Evolutionary conservation across 2,113 vertebrate genomes (phyloP), one percentile per base, ranked within the genome.

Genomic region (Pluvialis apricaria): DNA sequence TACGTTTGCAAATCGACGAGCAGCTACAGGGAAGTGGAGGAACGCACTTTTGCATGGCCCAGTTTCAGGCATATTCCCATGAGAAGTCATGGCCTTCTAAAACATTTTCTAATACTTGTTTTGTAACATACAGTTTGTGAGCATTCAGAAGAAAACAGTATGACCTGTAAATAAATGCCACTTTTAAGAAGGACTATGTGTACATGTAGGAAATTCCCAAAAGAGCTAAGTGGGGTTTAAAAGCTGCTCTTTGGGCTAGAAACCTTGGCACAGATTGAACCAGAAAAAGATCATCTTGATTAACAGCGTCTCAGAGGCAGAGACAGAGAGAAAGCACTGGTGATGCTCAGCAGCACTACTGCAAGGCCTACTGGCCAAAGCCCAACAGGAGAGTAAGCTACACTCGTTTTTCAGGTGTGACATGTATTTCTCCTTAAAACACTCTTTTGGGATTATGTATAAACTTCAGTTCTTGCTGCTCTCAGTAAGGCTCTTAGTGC

Each of bases 1-100:
- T 38, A 38, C 0, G 0, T 32, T 31, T 69, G 22, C 44, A 90
- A 58, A 72, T 19, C 0, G 0, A 76, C 45, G 21, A 21, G 38
- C 15, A 61, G 51, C 32, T 22, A 34, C 75, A 8, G 10, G 24
- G 38, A 81, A 65, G n/a, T 19, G 69, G 6, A 51, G 55, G 88
- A 90, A 62, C 4, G 18, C 42, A 49, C 19, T 86, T 85, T 36
- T 58, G 29, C 22, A 42, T 17, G 17, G 62, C 80, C 25, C 66
- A 32, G 17, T 81, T 92, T 73, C 69, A 86, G 79, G n/a, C 42
- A 44, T 38, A 22, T 58, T 90, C 79, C 71, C 69, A 34, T 5
- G 17, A 55, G 82, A 70, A 86, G 26, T 34, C 8, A 0, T 34
- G 34, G 32, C 29, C 42, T 73, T 68, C 88, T 92, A 55, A 65